Evolutionary conservation across 2,888 invertebrate genomes (phyloP).

Genomic region (Mythimna ferrago): DNA sequence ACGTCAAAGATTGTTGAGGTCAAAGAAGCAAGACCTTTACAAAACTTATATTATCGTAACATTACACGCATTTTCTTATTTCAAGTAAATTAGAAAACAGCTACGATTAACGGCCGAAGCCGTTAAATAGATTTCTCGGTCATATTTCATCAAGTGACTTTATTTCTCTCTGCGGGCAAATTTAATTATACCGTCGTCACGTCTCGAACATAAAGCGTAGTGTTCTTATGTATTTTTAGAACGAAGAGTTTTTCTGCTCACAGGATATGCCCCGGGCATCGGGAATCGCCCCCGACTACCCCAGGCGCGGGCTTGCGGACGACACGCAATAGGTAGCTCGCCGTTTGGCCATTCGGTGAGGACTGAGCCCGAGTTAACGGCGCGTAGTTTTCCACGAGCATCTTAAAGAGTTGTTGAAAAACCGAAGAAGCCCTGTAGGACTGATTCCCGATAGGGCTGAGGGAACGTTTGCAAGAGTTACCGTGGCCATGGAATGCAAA

Average conservation of each 20-base stretch:
- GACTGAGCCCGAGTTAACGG: no score
- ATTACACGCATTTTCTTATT: conserved; percentile 35
- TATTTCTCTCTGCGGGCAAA: conserved; percentile 67
- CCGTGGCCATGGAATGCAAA: no score
- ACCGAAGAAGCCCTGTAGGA: no score
- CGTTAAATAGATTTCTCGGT: conserved; percentile 65
- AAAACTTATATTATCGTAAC: conserved; percentile 21
- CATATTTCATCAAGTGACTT: conserved; percentile 62
- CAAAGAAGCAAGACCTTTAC: neutral
- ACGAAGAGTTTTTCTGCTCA: conserved; percentile 59
- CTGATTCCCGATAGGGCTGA: no score
- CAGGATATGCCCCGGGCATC: no score
- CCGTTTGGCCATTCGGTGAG: no score
- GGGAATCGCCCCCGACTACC: no score
- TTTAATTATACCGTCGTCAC: conserved; percentile 73
- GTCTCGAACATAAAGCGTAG: conserved; percentile 72
- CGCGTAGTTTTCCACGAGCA: no score
- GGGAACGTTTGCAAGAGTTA: no score
- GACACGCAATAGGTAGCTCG: no score
- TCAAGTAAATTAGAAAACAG: conserved; percentile 54
- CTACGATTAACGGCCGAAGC: conserved; percentile 52
- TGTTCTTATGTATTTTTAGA: conserved; percentile 67
- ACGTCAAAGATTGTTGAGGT: neutral
- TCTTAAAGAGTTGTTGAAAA: no score
- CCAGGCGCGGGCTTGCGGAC: no score